Conservation (phyloP, 2,113 vertebrate species). For the Pterocles orientalis region DNA sequence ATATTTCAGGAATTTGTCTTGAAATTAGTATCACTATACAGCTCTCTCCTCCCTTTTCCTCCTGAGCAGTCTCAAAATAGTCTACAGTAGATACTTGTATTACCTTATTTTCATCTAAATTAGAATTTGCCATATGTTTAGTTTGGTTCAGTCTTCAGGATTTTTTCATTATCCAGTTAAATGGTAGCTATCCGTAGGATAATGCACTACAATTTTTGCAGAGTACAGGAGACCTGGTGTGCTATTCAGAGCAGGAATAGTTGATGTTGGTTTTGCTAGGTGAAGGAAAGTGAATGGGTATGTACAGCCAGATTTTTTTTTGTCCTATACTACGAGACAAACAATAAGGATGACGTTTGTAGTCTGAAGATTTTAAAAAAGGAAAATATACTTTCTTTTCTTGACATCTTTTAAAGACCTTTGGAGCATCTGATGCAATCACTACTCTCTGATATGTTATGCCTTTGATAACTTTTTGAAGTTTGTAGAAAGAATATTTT, state of each 20-base stretch:
- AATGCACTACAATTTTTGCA: neutral
- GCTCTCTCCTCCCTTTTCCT: neutral
- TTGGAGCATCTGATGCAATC: neutral
- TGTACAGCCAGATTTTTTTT: neutral
- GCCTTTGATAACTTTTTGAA: neutral
- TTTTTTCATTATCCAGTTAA: constrained; percentile 1
- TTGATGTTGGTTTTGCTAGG: neutral
- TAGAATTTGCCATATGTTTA: neutral
- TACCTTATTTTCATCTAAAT: constrained; percentile 19
- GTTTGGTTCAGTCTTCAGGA: neutral
- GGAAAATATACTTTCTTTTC: neutral
- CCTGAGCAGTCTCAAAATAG: neutral
- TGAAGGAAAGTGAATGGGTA: neutral
- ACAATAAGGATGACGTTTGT: neutral
- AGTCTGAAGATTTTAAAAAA: neutral
- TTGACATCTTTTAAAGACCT: neutral
- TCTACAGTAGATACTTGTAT: neutral
- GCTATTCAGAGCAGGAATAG: neutral
- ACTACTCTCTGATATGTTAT: neutral
- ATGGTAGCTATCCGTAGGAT: neutral
- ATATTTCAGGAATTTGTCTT: neutral
- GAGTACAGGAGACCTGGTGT: neutral
- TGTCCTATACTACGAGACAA: neutral
- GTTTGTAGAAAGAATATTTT: neutral
- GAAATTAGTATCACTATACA: neutral